phyloP scores from a whole-genome alignment of 2,888 invertebrate species.

The Heliconius erato region DNA sequence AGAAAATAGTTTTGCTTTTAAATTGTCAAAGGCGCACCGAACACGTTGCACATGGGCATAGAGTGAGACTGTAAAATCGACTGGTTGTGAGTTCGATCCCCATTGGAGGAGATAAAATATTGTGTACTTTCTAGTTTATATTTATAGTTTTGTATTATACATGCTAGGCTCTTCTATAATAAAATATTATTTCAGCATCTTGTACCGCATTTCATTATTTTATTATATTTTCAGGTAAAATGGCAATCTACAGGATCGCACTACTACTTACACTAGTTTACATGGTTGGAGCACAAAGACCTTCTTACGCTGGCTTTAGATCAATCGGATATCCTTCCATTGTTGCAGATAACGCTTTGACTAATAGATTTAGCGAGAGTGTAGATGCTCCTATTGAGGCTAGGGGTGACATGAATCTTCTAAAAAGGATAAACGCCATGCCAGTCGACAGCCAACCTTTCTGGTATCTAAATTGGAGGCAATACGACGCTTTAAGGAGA shows the following conservation, averaged over 20 bases:
- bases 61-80: too few species aligned
- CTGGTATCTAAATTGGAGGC: conserved; percentile 88
- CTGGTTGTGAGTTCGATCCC: too few species aligned
- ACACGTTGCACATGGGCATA: too few species aligned
- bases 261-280: conserved; percentile 42
- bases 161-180: too few species aligned
- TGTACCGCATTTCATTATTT: too few species aligned
- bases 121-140: too few species aligned
- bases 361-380: conserved; percentile 82
- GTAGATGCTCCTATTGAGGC: conserved; percentile 85
- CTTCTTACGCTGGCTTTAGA: conserved; percentile 87
- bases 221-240: conserved; percentile 44
- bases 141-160: too few species aligned
- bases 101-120: too few species aligned
- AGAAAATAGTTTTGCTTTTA: too few species aligned
- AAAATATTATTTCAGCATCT: too few species aligned
- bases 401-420: conserved; percentile 54
- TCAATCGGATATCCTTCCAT: conserved; percentile 87
- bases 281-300: conserved; percentile 82
- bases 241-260: conserved; percentile 46
- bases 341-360: conserved; percentile 60
- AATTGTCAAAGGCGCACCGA: too few species aligned
- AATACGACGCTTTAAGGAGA: conserved; percentile 85
- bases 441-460: conserved; percentile 64
- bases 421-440: conserved; percentile 39